Percentiles rank a stretch among this genome's conserved stretches.
Evolutionary conservation across 1,140 invertebrate species (phyloP).

Genomic region (Mercenaria mercenaria): DNA sequence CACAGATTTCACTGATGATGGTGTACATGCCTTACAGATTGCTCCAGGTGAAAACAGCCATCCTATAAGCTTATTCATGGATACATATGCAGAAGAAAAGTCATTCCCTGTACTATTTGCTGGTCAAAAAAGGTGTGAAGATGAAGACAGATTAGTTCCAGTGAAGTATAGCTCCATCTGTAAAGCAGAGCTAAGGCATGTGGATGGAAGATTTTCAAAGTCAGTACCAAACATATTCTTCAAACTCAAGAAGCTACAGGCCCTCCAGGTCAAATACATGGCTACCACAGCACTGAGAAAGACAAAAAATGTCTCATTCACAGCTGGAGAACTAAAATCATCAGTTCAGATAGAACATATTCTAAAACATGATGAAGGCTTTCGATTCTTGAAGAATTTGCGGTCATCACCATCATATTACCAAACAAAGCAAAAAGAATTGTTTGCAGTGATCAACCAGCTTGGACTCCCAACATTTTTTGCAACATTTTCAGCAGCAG

Average conservation of each 20-base stretch:
- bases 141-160: slow-evolving; percentile 28
- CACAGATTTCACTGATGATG: slow-evolving; percentile 64
- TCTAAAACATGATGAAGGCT: slow-evolving; percentile 69
- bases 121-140: slow-evolving; percentile 52
- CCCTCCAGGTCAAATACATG: slow-evolving; percentile 51
- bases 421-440: slow-evolving; percentile 66
- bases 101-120: slow-evolving; percentile 67
- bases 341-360: slow-evolving; percentile 44
- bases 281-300: slow-evolving; percentile 58
- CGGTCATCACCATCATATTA: slow-evolving; percentile 67
- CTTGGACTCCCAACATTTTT: slow-evolving; percentile 70
- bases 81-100: slow-evolving; percentile 66
- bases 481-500: slow-evolving; percentile 71
- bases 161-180: slow-evolving; percentile 61
- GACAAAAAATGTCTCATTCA: slow-evolving; percentile 39
- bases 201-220: slow-evolving; percentile 59
- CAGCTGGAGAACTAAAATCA: slow-evolving; percentile 48
- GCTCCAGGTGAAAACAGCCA: slow-evolving; percentile 65
- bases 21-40: slow-evolving; percentile 60
- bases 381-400: slow-evolving; percentile 57
- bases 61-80: slow-evolving; percentile 65
- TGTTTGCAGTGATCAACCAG: slow-evolving; percentile 70
- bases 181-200: slow-evolving; percentile 68
- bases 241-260: slow-evolving; percentile 72
- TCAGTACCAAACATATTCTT: slow-evolving; percentile 69